Conservation (phyloP, 2,888 invertebrate genomes). For the Frankliniella fusca region DNA sequence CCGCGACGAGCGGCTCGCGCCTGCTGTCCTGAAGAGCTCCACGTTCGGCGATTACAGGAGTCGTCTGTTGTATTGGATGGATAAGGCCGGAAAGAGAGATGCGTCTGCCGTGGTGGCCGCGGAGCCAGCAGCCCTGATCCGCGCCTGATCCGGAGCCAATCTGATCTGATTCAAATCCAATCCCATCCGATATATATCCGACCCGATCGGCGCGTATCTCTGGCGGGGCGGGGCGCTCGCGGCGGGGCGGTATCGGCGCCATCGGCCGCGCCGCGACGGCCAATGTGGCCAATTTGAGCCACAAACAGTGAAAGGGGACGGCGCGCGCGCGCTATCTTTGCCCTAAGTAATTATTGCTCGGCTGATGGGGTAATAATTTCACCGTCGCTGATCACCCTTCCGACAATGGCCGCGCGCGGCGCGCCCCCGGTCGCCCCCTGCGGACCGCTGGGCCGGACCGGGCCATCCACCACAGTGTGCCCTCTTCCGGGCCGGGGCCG, state of each 20-base stretch:
- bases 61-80: too few species aligned
- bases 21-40: too few species aligned
- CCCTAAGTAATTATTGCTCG: conserved; percentile 23
- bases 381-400: conserved; percentile 13
- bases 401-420: conserved; percentile 13
- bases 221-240: not conserved
- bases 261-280: not conserved
- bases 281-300: conserved; percentile 2
- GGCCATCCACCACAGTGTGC: too few species aligned
- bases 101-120: too few species aligned
- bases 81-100: too few species aligned
- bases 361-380: conserved; percentile 25
- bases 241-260: not conserved
- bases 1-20: too few species aligned
- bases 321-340: not conserved
- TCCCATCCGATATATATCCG: not conserved
- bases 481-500: too few species aligned
- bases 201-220: not conserved
- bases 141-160: not conserved
- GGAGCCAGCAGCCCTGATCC: too few species aligned
- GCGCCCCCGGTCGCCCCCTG: too few species aligned
- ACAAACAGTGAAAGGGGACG: conserved; percentile 19
- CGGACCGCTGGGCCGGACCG: too few species aligned
- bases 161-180: not conserved
- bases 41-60: too few species aligned